These are phyloP conservation scores for Pemphigus obesinymphae DNA, from an alignment of 1,140 invertebrate genomes.

Conservation along the genomic window DNA sequence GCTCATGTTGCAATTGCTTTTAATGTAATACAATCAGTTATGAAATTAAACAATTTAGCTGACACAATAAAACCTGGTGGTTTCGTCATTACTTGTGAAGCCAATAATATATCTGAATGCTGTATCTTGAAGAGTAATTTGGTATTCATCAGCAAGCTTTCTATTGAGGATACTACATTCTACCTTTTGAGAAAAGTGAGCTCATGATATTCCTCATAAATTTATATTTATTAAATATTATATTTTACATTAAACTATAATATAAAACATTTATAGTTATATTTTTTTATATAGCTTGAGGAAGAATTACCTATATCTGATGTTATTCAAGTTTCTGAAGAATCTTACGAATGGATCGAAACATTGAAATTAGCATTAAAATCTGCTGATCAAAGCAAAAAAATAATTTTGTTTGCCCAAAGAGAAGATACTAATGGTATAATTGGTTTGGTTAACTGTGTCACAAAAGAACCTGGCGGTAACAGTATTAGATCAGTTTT, in stretches of 20 bases:
- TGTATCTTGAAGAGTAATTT: slow-evolving; percentile 54
- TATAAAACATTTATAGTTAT: background rate
- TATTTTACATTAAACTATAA: background rate
- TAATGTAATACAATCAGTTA: slow-evolving; percentile 53
- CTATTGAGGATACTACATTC: slow-evolving; percentile 57
- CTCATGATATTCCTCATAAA: background rate
- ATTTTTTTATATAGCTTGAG: background rate
- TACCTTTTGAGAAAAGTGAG: slow-evolving; percentile 57
- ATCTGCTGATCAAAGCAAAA: slow-evolving; percentile 54
- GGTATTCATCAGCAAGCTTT: slow-evolving; percentile 55
- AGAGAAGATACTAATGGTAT: slow-evolving; percentile 68
- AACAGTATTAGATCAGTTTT: slow-evolving; percentile 66
- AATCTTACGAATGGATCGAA: slow-evolving; percentile 76
- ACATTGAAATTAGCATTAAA: slow-evolving; percentile 66
- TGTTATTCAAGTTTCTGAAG: slow-evolving; percentile 61
- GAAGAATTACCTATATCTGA: slow-evolving; percentile 48
- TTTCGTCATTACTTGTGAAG: slow-evolving; percentile 67
- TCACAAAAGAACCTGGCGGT: slow-evolving; percentile 78
- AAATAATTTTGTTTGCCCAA: slow-evolving; percentile 68
- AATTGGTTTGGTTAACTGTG: slow-evolving; percentile 82
- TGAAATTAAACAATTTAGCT: slow-evolving; percentile 57
- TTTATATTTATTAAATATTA: background rate
- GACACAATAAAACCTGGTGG: slow-evolving; percentile 64
- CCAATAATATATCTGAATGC: slow-evolving; percentile 55
- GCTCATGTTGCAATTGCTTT: slow-evolving; percentile 62